Evolutionary conservation across 2,888 invertebrate genomes (phyloP).

Genomic region (Augochlorella aurata): DNA sequence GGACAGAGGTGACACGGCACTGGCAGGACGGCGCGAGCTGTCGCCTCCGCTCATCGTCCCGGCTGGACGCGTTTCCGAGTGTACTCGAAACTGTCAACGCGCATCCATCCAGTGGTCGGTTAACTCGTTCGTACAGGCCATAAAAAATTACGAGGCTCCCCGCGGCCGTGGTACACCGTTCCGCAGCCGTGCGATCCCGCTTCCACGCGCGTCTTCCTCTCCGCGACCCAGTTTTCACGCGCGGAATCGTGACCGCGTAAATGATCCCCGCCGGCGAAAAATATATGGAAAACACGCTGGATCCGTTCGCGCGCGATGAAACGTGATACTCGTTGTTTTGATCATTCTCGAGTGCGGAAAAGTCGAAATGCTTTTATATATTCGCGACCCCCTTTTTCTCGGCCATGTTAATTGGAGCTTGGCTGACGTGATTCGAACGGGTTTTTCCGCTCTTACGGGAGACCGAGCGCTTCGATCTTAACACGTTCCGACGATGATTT

Average conservation of each 20-base stretch:
- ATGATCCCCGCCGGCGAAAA: neutral
- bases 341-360: neutral
- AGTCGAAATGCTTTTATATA: neutral
- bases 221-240: slow-evolving; percentile 35
- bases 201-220: neutral
- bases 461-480: no score
- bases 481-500: no score
- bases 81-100: slow-evolving; percentile 58
- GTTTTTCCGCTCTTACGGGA: no score
- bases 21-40: slow-evolving; percentile 52
- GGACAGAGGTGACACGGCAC: neutral
- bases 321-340: neutral
- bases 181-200: neutral
- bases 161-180: slow-evolving; percentile 1
- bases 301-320: neutral
- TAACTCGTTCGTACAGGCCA: slow-evolving; percentile 46
- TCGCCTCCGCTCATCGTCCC: slow-evolving; percentile 40
- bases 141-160: slow-evolving; percentile 49
- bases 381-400: no score
- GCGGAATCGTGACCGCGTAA: slow-evolving; percentile 1
- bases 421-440: no score
- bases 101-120: slow-evolving; percentile 49
- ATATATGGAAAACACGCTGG: neutral
- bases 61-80: slow-evolving; percentile 23
- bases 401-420: no score